Evolutionary conservation across 2,888 invertebrate genomes (phyloP).

Genomic region (Muscina levida): DNA sequence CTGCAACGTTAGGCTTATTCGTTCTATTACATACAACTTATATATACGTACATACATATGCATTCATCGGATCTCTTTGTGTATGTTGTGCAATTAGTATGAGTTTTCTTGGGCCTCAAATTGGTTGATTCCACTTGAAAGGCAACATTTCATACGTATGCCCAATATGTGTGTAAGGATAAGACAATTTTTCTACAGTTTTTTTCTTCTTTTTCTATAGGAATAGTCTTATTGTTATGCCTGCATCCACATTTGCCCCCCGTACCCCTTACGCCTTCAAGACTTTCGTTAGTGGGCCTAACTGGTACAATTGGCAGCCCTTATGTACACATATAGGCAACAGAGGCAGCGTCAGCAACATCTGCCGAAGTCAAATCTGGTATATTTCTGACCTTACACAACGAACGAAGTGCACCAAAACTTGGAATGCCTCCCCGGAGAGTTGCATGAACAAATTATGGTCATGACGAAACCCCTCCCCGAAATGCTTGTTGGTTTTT

Average conservation of each 20-base stretch:
- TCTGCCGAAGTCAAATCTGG: neutral
- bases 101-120: slow-evolving; percentile 62
- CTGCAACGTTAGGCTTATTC: slow-evolving; percentile 45
- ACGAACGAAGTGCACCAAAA: too few species aligned
- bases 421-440: too few species aligned
- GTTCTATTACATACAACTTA: neutral
- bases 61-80: slow-evolving; percentile 8
- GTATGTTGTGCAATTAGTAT: slow-evolving; percentile 48
- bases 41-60: neutral
- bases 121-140: slow-evolving; percentile 27
- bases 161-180: slow-evolving; percentile 33
- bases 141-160: too few species aligned
- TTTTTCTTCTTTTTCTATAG: slow-evolving; percentile 23
- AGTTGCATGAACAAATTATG: too few species aligned
- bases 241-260: neutral
- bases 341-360: too few species aligned
- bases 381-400: slow-evolving; percentile 4
- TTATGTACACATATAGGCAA: too few species aligned
- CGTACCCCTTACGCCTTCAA: neutral
- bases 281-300: neutral
- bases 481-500: too few species aligned
- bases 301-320: neutral
- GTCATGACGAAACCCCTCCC: too few species aligned
- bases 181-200: slow-evolving; percentile 33
- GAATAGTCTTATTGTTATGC: slow-evolving; percentile 3